Evolutionary conservation across 1,140 invertebrate genomes (phyloP).

Genomic region (Listronotus oregonensis): DNA sequence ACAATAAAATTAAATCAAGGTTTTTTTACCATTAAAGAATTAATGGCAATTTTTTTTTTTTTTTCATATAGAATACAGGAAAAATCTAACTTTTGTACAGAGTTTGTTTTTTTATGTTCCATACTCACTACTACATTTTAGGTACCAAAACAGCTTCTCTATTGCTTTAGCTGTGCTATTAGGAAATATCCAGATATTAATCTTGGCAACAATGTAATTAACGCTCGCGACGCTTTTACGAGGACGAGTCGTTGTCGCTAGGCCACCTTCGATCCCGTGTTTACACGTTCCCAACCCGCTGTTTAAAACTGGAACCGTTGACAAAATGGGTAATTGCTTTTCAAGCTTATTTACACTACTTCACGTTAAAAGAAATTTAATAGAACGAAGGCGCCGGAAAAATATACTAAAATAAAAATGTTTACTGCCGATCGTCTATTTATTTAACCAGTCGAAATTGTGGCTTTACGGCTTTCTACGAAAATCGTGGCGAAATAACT

Average conservation of each 20-base stretch:
- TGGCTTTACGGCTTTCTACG: conserved; percentile 18
- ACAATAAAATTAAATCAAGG: too few relatives aligned
- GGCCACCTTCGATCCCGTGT: conserved; percentile 37
- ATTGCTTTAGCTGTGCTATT: too few relatives aligned
- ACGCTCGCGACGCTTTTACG: conserved; percentile 23
- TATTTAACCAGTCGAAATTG: conserved; percentile 32
- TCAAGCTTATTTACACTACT: conserved; percentile 51
- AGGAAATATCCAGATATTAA: too few relatives aligned
- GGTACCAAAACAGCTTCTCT: too few relatives aligned
- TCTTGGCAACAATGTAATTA: conserved; percentile 19
- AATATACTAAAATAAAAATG: conserved; percentile 50
- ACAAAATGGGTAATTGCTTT: conserved; percentile 54
- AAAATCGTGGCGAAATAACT: conserved; percentile 30
- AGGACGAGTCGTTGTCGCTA: conserved; percentile 24
- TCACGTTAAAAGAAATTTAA: conserved; percentile 52
- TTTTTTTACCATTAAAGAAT: too few relatives aligned
- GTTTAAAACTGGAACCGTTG: conserved; percentile 53
- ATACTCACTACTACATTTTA: too few relatives aligned
- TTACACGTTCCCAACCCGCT: conserved; percentile 43
- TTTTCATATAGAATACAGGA: too few relatives aligned
- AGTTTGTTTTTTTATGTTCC: too few relatives aligned
- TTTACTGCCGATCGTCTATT: conserved; percentile 37
- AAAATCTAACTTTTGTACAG: too few relatives aligned
- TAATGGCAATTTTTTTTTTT: too few relatives aligned
- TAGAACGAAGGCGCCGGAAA: conserved; percentile 49